Percentiles rank a stretch among this genome's conserved stretches.
Evolutionary conservation across 2,888 invertebrate genomes (phyloP).

Genomic region (Resseliella maxima): DNA sequence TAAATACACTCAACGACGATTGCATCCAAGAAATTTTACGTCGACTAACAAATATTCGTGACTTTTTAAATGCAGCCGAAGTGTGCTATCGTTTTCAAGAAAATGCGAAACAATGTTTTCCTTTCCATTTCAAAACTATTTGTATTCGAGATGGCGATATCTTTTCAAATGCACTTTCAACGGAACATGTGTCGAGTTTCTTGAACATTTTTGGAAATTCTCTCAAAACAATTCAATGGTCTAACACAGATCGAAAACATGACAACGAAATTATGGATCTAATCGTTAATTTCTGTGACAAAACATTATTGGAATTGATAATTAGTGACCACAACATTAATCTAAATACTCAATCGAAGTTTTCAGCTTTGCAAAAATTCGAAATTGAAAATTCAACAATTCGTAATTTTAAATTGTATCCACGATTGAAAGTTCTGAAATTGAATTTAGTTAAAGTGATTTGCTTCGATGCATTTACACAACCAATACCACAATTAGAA

Average conservation of each 20-base stretch:
- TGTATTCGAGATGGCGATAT: not conserved
- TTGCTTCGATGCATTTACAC: not conserved
- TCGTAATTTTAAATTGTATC: not conserved
- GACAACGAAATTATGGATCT: not conserved
- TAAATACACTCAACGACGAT: not conserved
- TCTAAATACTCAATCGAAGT: not conserved
- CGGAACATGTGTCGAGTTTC: not conserved
- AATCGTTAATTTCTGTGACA: not conserved
- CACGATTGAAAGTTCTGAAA: not conserved
- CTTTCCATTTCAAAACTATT: not conserved
- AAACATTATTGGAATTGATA: not conserved
- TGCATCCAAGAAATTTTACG: not conserved
- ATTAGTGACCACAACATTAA: not conserved
- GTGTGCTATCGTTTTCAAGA: not conserved
- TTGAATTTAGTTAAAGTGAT: not conserved
- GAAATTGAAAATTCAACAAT: not conserved
- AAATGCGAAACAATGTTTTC: not conserved
- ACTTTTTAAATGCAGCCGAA: not conserved
- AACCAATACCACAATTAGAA: not conserved
- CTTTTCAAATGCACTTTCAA: not conserved
- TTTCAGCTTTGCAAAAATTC: not conserved
- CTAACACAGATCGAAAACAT: not conserved
- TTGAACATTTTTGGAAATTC: not conserved
- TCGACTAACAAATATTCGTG: not conserved
- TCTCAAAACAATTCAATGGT: not conserved